These are phyloP conservation scores for Acanthochromis polyacanthus DNA, from an alignment of 2,113 vertebrate species.

Conservation along the genomic window DNA sequence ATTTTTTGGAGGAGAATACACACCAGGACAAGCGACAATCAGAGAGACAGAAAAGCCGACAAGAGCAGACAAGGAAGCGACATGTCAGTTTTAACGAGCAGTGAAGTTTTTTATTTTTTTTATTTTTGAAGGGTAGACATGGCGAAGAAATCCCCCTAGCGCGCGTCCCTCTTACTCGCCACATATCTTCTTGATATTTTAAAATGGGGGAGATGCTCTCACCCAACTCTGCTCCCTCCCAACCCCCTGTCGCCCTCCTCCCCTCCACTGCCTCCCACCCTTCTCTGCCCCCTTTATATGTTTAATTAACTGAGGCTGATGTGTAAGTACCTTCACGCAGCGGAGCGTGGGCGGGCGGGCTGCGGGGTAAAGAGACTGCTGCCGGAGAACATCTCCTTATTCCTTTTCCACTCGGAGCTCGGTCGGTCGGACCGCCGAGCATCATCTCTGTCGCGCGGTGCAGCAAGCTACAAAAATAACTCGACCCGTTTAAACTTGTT, in stretches of 20 bases:
- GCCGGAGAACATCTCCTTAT: constrained; percentile 61
- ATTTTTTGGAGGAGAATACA: constrained; percentile 2
- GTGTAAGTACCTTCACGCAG: constrained; percentile 79
- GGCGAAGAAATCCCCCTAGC: constrained; percentile 33
- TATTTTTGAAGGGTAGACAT: constrained; percentile 30
- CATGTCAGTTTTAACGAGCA: constrained; percentile 45
- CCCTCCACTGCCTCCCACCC: background rate
- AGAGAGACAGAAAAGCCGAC: constrained; percentile 1
- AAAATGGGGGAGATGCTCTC: constrained; percentile 66
- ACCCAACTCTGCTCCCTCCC: constrained; percentile 36
- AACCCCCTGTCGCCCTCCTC: background rate
- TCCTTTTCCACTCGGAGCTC: constrained; percentile 43
- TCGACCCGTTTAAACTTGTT: constrained; percentile 68
- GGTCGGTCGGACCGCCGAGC: constrained; percentile 35
- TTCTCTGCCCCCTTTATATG: constrained; percentile 60
- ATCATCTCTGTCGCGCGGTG: constrained; percentile 41
- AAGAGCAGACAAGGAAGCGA: constrained; percentile 19
- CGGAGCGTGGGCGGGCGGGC: constrained; percentile 74
- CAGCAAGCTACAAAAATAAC: constrained; percentile 51
- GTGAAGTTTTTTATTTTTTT: constrained; percentile 67
- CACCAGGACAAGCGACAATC: constrained; percentile 9
- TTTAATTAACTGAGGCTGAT: constrained; percentile 81
- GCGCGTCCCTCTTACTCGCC: constrained; percentile 27
- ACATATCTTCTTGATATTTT: constrained; percentile 45
- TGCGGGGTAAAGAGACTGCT: constrained; percentile 67